Evolutionary conservation across 92 coral and sea anemone species (phyloP).

Genomic region (Pocillopora grandis): DNA sequence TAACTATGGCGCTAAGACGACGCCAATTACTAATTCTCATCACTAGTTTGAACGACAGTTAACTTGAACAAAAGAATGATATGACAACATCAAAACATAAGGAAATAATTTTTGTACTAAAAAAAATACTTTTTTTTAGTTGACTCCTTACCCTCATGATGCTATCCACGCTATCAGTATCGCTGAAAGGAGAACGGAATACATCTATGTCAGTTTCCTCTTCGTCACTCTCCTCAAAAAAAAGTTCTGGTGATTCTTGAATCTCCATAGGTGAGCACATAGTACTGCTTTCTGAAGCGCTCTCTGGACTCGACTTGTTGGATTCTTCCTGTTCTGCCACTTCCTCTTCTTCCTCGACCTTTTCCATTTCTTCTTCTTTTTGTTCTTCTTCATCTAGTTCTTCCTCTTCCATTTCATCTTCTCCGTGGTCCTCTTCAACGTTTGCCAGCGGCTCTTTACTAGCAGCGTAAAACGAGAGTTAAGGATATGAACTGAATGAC

Average conservation of each 20-base stretch:
- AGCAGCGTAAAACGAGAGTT: neutral
- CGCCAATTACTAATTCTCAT: too few species aligned
- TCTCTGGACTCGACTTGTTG: too few species aligned
- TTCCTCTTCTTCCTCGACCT: conserved; percentile 30
- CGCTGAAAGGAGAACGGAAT: conserved; percentile 1
- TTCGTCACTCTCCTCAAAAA: neutral
- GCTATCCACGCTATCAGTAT: neutral
- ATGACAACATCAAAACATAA: too few species aligned
- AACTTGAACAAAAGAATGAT: too few species aligned
- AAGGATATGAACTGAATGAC: neutral
- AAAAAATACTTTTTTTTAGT: too few species aligned
- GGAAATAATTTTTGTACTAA: too few species aligned
- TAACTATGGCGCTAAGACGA: too few species aligned
- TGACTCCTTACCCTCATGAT: conserved; percentile 11
- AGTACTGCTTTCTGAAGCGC: neutral
- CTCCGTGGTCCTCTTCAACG: conserved; percentile 25
- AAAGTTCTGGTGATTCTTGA: neutral
- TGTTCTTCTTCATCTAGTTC: conserved; percentile 42
- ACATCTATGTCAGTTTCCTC: neutral
- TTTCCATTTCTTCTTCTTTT: conserved; percentile 31
- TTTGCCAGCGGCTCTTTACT: neutral
- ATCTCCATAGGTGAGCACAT: conserved; percentile 7
- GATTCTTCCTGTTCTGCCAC: conserved; percentile 1
- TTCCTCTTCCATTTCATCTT: neutral
- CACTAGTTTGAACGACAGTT: too few species aligned